Evolutionary conservation across 2,113 vertebrate species (phyloP), one percentile per base, ranked within the genome.

Genomic region (Puntigrus tetrazona): DNA sequence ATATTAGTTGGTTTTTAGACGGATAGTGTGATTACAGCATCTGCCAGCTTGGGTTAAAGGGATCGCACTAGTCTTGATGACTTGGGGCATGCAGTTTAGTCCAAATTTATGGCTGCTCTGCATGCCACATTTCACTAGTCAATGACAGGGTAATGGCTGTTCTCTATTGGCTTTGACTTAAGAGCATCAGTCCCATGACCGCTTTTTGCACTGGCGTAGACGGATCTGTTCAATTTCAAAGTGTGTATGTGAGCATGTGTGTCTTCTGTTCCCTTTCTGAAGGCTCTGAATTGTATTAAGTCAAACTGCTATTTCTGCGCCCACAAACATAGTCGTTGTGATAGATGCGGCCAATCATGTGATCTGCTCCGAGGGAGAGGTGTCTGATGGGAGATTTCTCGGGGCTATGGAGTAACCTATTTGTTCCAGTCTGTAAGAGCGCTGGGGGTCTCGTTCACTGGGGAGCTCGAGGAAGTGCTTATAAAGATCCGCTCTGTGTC

Each of bases 291-390:
- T 81, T 81, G 63, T 52, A 65, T 52, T 50, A 77, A 76, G 4
- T 31, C 25, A 83, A 83, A 65, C 47, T 41, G 57, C 72, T 84
- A 76, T 63, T 55, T 76, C 18, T 50, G 41, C 34, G 47, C 18
- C 38, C 73, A 34, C 41, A 77, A 77, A 69, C 61, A 81, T 27
- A 36, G 45, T 38, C 22, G 22, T 82, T 82, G 80, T 82, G 65
- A 70, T 52, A 52, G 47, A 82, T 72, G 63, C 43, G 65, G 34
- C 57, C 63, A 52, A 67, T 78, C 74, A 84, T 78, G 63, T 84
- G 83, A 84, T 84, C 61, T 55, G 43, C 43, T 84, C 27, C 31
- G 67, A 77, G 45, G 59, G 47, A 69, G 73, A 47, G 82, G 43
- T 84, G 75, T 67, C n/a, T 78, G 47, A 77, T 78, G 41, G 75